A percentile compares a stretch with the other conserved stretches of the same genome.
Evolutionary conservation across 2,797 vertebrate genomes (phyloP).

Genomic region (Clarias platycephalus): DNA sequence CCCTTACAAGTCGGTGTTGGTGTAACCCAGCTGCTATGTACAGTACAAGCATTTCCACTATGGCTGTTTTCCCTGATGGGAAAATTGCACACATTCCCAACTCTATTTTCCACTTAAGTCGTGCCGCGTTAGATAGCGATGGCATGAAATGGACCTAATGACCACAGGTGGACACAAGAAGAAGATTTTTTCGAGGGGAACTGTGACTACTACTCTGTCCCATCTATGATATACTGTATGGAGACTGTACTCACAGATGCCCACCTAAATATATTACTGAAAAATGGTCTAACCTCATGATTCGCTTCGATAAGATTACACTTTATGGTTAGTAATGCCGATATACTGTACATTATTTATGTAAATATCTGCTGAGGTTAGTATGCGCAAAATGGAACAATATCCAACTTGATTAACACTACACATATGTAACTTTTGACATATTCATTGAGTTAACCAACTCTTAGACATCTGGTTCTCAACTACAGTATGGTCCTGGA

Average conservation of each 20-base stretch:
- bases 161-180: slow-evolving; percentile 25
- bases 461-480: too few relatives aligned
- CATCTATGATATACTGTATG: too few relatives aligned
- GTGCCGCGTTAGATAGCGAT: slow-evolving; percentile 25
- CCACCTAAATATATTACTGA: background rate
- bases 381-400: background rate
- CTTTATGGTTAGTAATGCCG: background rate
- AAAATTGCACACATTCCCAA: slow-evolving; percentile 47
- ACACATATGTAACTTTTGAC: background rate
- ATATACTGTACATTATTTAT: background rate
- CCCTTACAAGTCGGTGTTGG: slow-evolving; percentile 36
- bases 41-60: slow-evolving; percentile 37
- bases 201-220: too few relatives aligned
- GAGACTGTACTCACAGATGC: background rate
- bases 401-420: background rate
- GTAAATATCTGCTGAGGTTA: too few relatives aligned
- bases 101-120: slow-evolving; percentile 34
- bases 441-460: background rate
- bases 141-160: slow-evolving; percentile 17
- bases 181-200: background rate
- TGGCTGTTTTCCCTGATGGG: slow-evolving; percentile 21
- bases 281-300: background rate
- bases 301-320: background rate
- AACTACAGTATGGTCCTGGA: too few relatives aligned
- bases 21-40: slow-evolving; percentile 21